phyloP scores from a whole-genome alignment of 2,113 vertebrate species.

The Proteles cristata region DNA sequence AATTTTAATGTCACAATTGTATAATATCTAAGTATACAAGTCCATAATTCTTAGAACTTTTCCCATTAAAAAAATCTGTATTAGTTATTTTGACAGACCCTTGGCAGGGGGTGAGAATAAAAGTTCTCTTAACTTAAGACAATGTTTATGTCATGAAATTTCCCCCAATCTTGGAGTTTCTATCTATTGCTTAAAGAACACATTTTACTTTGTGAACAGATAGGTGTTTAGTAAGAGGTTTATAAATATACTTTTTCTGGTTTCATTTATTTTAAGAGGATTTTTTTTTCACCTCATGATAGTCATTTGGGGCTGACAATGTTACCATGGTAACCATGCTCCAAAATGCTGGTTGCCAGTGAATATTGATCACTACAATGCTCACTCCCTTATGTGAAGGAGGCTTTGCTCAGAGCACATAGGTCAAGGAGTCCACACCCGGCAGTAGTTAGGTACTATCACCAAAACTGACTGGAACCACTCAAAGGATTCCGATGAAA shows the following conservation, averaged over 20 bases:
- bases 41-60: background rate
- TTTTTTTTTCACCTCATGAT: conserved; percentile 71
- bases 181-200: conserved; percentile 6
- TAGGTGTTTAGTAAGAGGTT: conserved; percentile 63
- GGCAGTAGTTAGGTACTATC: accelerated
- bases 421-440: background rate
- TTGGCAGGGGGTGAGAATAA: background rate
- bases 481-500: background rate
- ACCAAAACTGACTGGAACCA: background rate
- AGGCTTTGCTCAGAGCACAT: background rate
- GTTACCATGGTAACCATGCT: conserved; percentile 64
- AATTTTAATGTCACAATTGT: background rate
- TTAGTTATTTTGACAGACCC: conserved; percentile 4
- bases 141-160: conserved; percentile 14
- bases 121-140: conserved; percentile 33
- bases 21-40: background rate
- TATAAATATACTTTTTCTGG: conserved; percentile 72
- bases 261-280: conserved; percentile 76
- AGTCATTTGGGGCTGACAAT: conserved; percentile 63
- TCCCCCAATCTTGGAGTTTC: background rate
- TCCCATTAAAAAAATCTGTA: background rate
- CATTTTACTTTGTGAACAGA: conserved; percentile 12
- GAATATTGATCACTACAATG: background rate
- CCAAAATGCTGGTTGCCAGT: conserved; percentile 3
- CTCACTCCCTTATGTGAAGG: background rate